Conservation (phyloP, 2,888 invertebrate genomes). For the Ophraella communa region DNA sequence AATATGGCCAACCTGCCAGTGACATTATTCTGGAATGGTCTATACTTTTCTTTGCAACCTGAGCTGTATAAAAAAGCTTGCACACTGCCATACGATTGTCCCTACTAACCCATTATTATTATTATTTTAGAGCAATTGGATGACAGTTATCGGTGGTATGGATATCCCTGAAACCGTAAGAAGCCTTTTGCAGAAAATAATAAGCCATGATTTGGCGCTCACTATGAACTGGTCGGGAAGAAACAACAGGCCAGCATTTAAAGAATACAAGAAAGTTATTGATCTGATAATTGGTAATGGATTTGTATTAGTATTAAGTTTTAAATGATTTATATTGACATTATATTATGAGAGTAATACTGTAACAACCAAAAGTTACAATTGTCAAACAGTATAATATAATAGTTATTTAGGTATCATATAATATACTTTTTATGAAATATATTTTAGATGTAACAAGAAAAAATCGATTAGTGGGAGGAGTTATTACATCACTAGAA, state of each 20-base stretch:
- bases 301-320: neutral
- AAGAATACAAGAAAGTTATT: neutral
- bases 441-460: too few species aligned
- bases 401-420: neutral
- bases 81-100: neutral
- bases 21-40: too few species aligned
- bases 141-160: neutral
- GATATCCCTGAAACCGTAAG: neutral
- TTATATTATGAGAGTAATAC: neutral
- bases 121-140: neutral
- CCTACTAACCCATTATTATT: neutral
- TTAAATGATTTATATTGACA: neutral
- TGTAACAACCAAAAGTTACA: neutral
- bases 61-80: neutral
- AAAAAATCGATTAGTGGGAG: too few species aligned
- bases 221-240: neutral
- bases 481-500: neutral
- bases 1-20: too few species aligned
- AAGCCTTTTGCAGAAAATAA: neutral
- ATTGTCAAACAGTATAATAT: neutral
- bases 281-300: neutral
- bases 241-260: neutral
- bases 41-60: too few species aligned
- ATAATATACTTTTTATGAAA: neutral
- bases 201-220: neutral